Evolutionary conservation across 1,140 invertebrate species (phyloP), one percentile per base, ranked within the genome.

Genomic region (Cydia splendana): DNA sequence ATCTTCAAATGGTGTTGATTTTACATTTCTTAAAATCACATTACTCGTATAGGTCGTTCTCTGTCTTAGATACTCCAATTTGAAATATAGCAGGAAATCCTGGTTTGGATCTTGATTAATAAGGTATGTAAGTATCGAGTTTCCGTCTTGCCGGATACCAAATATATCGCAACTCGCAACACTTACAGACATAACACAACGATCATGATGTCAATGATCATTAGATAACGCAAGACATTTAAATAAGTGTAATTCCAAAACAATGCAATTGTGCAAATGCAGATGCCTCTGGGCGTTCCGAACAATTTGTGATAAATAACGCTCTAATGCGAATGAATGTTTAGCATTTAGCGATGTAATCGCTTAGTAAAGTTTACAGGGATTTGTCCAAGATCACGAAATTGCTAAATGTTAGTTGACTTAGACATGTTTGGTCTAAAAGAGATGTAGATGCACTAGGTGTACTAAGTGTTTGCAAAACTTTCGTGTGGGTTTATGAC

Each of bases 191-290:
- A 24, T 12, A 24, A 62, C 57, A 57, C 48, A 24, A 62, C 20
- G 20, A 62, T 62, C 18, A 62, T 62, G 7, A 62, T 24, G 57
- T 38, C 65, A 34, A 34, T 38, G 65, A 69, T 69, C 65, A 69
- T 34, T 69, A 28, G 65, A 67, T 69, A 69, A 67, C 65, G 12
- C 30, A 69, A 65, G 20, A 69, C 65, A 69, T 69, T 69, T 15
- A 34, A 69, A 69, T 69, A 69, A 34, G 28, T 4, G 30, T 69
- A 69, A 38, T 69, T n/a, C 30, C 28, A 34, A 34, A 69, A 69
- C 65, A 69, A 69, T 69, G 65, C 28, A 2, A 69, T 69, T 69
- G 65, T 38, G 65, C 65, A 69, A 69, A 12, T 20, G 65, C 10
- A 38, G 65, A 18, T 69, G 30, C 65, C 65, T 34, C 65, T 69